Percentiles rank a stretch among this genome's conserved stretches.
Conservation (phyloP, 2,888 invertebrate species). For the Antitype chi region DNA sequence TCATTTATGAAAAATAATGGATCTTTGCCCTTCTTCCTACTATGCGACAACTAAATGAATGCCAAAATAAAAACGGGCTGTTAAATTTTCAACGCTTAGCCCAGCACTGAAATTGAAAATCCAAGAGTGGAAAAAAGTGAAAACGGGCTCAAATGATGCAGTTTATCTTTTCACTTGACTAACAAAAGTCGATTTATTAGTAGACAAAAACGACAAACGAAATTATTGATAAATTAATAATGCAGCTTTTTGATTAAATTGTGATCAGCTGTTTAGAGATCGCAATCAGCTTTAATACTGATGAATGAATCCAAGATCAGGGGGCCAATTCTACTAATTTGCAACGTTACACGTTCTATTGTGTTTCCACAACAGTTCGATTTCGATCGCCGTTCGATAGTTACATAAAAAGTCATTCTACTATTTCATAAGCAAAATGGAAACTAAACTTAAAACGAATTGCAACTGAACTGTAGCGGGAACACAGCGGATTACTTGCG, state of each 20-base stretch:
- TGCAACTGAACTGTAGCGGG: no score
- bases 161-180: no score
- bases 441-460: no score
- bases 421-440: no score
- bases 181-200: background rate
- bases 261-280: constrained; percentile 3
- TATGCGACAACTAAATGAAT: background rate
- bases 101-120: background rate
- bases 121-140: background rate
- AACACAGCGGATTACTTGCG: no score
- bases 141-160: background rate
- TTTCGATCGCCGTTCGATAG: no score
- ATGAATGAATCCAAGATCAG: background rate
- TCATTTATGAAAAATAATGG: background rate
- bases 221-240: background rate
- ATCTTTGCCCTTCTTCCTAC: background rate
- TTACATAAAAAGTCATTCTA: no score
- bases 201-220: background rate
- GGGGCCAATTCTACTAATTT: no score
- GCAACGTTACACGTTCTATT: no score
- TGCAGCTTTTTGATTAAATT: background rate
- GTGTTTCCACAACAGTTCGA: no score
- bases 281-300: background rate
- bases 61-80: background rate
- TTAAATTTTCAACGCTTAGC: background rate